Percentiles rank a stretch among this genome's conserved stretches.
Conservation (phyloP, 1,140 invertebrate species). For the Drosophila mauritiana region DNA sequence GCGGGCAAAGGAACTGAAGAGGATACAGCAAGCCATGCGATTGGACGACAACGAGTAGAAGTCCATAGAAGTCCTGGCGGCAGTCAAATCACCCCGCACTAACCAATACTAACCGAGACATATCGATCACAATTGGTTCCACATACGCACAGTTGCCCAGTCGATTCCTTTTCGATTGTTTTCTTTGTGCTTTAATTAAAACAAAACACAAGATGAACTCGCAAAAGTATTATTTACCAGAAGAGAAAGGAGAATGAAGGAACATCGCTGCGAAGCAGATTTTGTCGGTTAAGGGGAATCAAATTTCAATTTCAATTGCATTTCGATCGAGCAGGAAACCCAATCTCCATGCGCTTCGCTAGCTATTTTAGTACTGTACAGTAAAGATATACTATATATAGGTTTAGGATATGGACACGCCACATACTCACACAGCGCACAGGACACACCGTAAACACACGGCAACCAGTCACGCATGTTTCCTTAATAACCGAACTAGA, state of each 20-base stretch:
- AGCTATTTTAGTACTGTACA: constrained; percentile 74
- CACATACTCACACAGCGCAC: constrained; percentile 27
- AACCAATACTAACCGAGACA: constrained; percentile 59
- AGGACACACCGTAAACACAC: constrained; percentile 27
- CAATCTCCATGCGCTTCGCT: constrained; percentile 45
- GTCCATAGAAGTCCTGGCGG: neutral
- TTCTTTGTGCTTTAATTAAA: constrained; percentile 21
- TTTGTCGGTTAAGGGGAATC: constrained; percentile 34
- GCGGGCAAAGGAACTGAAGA: constrained; percentile 62
- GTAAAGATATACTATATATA: constrained; percentile 64
- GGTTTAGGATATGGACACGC: constrained; percentile 61
- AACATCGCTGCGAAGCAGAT: constrained; percentile 15
- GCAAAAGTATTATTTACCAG: constrained; percentile 71
- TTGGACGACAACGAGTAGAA: constrained; percentile 61
- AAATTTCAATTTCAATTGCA: constrained; percentile 35
- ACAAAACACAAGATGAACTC: constrained; percentile 23
- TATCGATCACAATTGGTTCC: constrained; percentile 53
- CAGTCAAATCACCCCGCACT: constrained; percentile 7
- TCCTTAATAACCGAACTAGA: constrained; percentile 71
- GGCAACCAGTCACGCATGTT: constrained; percentile 49
- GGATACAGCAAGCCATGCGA: constrained; percentile 72
- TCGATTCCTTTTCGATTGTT: constrained; percentile 43
- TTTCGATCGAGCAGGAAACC: constrained; percentile 45
- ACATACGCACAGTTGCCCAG: constrained; percentile 40
- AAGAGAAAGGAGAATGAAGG: constrained; percentile 20